phyloP scores from a whole-genome alignment of 2,797 vertebrate species.

The Notoglanidium macrostoma region DNA sequence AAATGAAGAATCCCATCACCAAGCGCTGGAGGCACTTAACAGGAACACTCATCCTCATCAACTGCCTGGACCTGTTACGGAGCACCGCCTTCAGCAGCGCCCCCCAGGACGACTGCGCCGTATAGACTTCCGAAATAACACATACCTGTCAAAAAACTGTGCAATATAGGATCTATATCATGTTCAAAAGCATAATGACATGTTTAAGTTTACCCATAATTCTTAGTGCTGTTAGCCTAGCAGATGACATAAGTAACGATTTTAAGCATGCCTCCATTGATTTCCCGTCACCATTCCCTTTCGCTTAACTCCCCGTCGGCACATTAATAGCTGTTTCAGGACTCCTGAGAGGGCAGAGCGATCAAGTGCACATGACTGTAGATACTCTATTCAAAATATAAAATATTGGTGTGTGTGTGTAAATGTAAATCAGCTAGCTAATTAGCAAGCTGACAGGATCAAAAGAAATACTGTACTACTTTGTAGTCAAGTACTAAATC shows the following conservation, averaged over 20 bases:
- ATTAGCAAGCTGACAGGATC: not conserved
- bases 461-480: not conserved
- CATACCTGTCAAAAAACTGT: not conserved
- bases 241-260: not conserved
- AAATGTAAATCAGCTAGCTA: not conserved
- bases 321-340: not conserved
- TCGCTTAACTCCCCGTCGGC: not conserved
- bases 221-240: not conserved
- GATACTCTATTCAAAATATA: not conserved
- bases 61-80: conserved; percentile 87
- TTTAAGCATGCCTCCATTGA: not conserved
- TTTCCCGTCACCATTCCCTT: not conserved
- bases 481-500: not conserved
- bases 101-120: conserved; percentile 86
- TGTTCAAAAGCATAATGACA: not conserved
- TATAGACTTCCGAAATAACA: conserved; percentile 67
- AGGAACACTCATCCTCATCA: conserved; percentile 90
- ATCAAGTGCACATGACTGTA: not conserved
- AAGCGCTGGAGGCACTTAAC: conserved; percentile 96
- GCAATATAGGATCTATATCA: not conserved
- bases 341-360: not conserved
- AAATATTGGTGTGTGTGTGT: not conserved
- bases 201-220: not conserved
- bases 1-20: conserved; percentile 96
- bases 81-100: conserved; percentile 87